Evolutionary conservation across 2,797 vertebrate genomes (phyloP).

Genomic region (Siniperca scherzeri): DNA sequence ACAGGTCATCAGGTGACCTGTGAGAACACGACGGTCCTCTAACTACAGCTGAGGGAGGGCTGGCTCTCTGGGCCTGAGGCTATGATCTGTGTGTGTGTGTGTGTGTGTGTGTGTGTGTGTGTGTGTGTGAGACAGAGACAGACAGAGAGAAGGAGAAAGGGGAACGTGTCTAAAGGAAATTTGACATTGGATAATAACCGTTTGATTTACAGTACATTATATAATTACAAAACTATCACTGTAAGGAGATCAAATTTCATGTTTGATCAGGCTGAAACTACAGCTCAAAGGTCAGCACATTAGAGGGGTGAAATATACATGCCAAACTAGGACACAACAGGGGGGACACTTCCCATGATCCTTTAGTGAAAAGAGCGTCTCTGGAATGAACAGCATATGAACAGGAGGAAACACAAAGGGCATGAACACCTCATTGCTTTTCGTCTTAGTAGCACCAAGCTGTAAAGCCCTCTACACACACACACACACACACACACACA

Average conservation of each 20-base stretch:
- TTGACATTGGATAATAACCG: neutral
- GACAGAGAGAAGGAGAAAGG: too few species aligned
- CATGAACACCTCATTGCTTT: conserved; percentile 10
- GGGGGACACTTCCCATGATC: neutral
- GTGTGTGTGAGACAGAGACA: too few species aligned
- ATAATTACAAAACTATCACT: neutral
- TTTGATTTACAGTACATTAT: neutral
- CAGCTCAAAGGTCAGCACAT: neutral
- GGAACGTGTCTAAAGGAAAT: neutral
- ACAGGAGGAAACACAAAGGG: neutral
- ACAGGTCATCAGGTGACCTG: conserved; percentile 32
- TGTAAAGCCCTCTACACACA: neutral
- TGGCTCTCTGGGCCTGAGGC: neutral
- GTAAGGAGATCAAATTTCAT: neutral
- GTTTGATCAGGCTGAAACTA: neutral
- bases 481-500: neutral
- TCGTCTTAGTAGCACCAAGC: conserved; percentile 1
- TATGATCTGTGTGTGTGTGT: conserved; percentile 1
- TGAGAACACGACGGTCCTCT: conserved; percentile 37
- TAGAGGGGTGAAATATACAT: neutral
- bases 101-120: conserved; percentile 6
- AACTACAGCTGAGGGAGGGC: conserved; percentile 9
- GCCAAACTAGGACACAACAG: neutral
- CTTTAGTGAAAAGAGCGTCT: conserved; percentile 5
- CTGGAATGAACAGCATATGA: conserved; percentile 18